Percentiles rank a stretch among this genome's conserved stretches.
These are phyloP conservation scores for Cryptotis parvus DNA, from an alignment of 2,113 vertebrate genomes.

Conservation along the genomic window DNA sequence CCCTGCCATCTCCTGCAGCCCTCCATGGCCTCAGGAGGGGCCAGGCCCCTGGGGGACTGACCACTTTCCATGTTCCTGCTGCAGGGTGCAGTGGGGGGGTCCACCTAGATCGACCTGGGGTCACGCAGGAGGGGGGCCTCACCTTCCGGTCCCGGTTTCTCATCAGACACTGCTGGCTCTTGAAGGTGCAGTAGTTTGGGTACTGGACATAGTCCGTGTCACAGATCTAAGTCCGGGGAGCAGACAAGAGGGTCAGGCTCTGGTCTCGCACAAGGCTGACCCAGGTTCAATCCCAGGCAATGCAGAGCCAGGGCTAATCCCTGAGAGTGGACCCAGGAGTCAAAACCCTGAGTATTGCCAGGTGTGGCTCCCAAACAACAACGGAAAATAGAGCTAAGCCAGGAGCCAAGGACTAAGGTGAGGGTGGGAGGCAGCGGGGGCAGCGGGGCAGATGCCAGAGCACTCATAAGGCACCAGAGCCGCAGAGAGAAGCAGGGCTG, in stretches of 20 bases:
- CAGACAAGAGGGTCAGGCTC: background rate
- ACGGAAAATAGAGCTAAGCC: no score
- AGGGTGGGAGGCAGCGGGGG: no score
- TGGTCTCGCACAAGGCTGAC: no score
- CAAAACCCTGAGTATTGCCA: no score
- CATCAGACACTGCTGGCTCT: constrained; percentile 87
- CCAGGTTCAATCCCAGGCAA: no score
- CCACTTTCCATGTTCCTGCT: background rate
- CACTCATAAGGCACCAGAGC: no score
- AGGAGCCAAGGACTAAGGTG: no score
- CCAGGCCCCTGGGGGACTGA: rapidly evolving
- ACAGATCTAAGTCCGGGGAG: constrained; percentile 82
- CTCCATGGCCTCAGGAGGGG: background rate
- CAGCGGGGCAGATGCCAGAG: no score
- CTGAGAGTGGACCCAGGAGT: no score
- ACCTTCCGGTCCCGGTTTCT: constrained; percentile 81
- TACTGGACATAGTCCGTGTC: constrained; percentile 83
- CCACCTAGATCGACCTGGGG: background rate
- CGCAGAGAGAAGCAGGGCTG: no score
- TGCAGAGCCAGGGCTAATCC: no score
- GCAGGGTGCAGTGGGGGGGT: background rate
- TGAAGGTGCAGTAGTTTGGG: constrained; percentile 87
- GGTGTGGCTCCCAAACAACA: no score
- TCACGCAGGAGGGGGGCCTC: constrained; percentile 35
- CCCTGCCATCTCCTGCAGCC: background rate